Conservation (phyloP, 2,888 invertebrate species). For the Hirtodrosophila trivittata region DNA sequence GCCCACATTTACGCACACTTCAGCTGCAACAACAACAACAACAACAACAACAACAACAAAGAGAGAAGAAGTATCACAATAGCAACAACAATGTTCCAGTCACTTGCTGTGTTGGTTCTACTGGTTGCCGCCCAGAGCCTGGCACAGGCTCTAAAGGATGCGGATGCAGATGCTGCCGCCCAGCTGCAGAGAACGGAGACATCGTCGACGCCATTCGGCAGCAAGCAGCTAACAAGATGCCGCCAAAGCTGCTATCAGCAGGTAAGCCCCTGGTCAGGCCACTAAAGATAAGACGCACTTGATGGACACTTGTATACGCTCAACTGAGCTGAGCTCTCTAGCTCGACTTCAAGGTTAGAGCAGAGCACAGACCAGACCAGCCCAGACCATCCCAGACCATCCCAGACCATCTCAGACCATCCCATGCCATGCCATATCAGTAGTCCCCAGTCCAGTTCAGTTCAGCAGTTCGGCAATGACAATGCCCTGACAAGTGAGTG, state of each 20-base stretch:
- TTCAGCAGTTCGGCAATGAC: constrained; percentile 23
- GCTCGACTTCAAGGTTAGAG: constrained; percentile 30
- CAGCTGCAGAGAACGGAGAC: constrained; percentile 21
- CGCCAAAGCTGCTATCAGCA: constrained; percentile 83
- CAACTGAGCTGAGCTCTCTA: constrained; percentile 33
- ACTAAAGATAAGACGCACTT: constrained; percentile 58
- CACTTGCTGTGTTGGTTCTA: constrained; percentile 53
- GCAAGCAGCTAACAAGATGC: constrained; percentile 82
- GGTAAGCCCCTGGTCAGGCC: constrained; percentile 68
- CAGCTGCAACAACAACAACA: constrained; percentile 1
- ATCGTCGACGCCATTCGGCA: constrained; percentile 57
- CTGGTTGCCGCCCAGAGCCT: constrained; percentile 30
- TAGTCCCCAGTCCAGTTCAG: neutral
- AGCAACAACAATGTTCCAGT: constrained; percentile 57
- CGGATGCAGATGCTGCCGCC: constrained; percentile 24
- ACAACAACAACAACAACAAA: constrained; percentile 17
- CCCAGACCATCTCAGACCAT: constrained; percentile 1
- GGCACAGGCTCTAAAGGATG: constrained; percentile 27
- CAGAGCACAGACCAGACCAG: neutral
- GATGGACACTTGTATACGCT: constrained; percentile 69
- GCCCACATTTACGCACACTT: constrained; percentile 19
- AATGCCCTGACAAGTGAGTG: constrained; percentile 31
- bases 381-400: neutral
- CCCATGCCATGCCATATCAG: neutral
- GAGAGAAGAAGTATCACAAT: constrained; percentile 10